Conservation (phyloP, 2,888 invertebrate genomes). For the Hydropsyche betteni region DNA sequence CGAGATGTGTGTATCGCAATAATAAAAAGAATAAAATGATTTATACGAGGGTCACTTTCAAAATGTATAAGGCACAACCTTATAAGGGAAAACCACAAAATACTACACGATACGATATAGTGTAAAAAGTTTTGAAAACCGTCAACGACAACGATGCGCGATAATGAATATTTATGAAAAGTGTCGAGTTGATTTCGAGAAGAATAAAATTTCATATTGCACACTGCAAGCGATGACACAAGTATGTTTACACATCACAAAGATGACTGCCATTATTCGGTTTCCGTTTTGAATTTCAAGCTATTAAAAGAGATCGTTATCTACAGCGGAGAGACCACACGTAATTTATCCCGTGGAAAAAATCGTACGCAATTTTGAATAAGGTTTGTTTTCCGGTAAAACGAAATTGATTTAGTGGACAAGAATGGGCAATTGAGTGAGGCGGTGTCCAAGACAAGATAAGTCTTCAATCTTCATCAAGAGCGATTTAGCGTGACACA, state of each 20-base stretch:
- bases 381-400: not conserved
- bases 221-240: not conserved
- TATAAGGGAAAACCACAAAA: conserved; percentile 17
- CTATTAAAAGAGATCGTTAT: not conserved
- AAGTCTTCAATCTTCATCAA: conserved; percentile 35
- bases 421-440: conserved; percentile 4
- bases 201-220: not conserved
- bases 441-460: conserved; percentile 18
- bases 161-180: conserved; percentile 30
- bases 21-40: conserved; percentile 4
- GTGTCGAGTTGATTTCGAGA: not conserved
- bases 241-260: not conserved
- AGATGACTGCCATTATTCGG: not conserved
- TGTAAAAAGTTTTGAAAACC: not conserved
- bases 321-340: not conserved
- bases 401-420: conserved; percentile 7
- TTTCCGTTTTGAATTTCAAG: conserved; percentile 9
- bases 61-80: not conserved
- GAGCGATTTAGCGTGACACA: conserved; percentile 27
- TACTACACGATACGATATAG: not conserved
- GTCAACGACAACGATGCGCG: not conserved
- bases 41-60: not conserved
- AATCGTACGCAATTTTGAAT: not conserved
- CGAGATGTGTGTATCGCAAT: not conserved
- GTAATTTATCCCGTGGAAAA: not conserved